Conservation (phyloP, 2,113 vertebrate species). For the Callopanchax toddi region DNA sequence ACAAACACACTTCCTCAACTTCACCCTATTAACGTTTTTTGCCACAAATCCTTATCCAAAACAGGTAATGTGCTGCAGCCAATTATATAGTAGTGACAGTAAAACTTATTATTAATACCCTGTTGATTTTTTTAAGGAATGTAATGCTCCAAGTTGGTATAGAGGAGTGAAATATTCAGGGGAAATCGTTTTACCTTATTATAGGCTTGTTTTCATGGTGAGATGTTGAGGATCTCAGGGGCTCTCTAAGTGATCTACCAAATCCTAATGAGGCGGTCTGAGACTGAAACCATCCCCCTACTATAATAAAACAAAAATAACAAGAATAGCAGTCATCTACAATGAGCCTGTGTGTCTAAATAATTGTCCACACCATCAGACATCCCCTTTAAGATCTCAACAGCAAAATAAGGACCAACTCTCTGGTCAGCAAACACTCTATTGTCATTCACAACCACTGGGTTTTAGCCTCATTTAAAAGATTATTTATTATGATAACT, state of each 20-base stretch:
- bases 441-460: constrained; percentile 32
- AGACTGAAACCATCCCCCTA: constrained; percentile 11
- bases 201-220: not conserved
- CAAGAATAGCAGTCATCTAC: constrained; percentile 29
- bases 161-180: too few species aligned
- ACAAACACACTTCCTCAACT: too few species aligned
- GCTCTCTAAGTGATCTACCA: constrained; percentile 26
- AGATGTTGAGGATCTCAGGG: too few species aligned
- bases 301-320: constrained; percentile 13
- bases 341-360: constrained; percentile 41
- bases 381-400: constrained; percentile 24
- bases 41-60: too few species aligned
- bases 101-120: too few species aligned
- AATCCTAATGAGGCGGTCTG: constrained; percentile 33
- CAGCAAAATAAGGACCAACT: constrained; percentile 21
- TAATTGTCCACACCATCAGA: constrained; percentile 33
- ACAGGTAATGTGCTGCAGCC: too few species aligned
- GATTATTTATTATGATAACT: not conserved
- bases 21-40: too few species aligned
- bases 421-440: constrained; percentile 22
- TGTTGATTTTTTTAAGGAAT: too few species aligned
- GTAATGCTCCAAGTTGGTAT: too few species aligned
- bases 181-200: not conserved
- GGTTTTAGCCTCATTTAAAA: constrained; percentile 3
- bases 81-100: too few species aligned